Percentiles rank a stretch among this genome's conserved stretches.
phyloP scores from a whole-genome alignment of 2,113 vertebrate species.

The Aptenodytes forsteri region DNA sequence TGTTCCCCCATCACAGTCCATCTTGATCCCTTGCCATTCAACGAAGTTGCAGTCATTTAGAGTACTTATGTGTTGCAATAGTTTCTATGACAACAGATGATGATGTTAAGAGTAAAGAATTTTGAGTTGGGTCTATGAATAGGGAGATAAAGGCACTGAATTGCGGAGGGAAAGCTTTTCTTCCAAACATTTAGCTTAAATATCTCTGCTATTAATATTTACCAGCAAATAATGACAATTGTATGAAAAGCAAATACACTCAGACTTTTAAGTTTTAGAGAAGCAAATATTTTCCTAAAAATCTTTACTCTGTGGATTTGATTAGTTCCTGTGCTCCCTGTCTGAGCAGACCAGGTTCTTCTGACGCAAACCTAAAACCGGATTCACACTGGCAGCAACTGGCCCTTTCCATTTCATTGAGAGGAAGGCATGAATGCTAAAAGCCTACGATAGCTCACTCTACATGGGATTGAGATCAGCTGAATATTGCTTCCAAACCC shows the following conservation, averaged over 20 bases:
- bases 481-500: background rate
- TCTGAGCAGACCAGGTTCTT: background rate
- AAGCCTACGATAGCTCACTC: background rate
- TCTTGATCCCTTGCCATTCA: slow-evolving; percentile 66
- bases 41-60: slow-evolving; percentile 69
- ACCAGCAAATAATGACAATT: background rate
- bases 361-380: background rate
- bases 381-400: background rate
- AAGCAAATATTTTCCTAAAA: background rate
- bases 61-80: slow-evolving; percentile 69
- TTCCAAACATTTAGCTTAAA: background rate
- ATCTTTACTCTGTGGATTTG: background rate
- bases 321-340: background rate
- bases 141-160: slow-evolving; percentile 58
- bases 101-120: slow-evolving; percentile 73
- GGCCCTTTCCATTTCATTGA: background rate
- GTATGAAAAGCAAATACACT: background rate
- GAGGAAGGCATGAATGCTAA: background rate
- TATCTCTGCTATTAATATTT: background rate
- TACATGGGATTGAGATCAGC: background rate
- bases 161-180: slow-evolving; percentile 30
- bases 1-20: slow-evolving; percentile 36
- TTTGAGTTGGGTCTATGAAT: slow-evolving; percentile 66
- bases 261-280: background rate
- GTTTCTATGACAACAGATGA: slow-evolving; percentile 78